Evolutionary conservation across 1,140 invertebrate genomes (phyloP), one percentile per base, ranked within the genome.

Genomic region (Dendroctonus ponderosae): DNA sequence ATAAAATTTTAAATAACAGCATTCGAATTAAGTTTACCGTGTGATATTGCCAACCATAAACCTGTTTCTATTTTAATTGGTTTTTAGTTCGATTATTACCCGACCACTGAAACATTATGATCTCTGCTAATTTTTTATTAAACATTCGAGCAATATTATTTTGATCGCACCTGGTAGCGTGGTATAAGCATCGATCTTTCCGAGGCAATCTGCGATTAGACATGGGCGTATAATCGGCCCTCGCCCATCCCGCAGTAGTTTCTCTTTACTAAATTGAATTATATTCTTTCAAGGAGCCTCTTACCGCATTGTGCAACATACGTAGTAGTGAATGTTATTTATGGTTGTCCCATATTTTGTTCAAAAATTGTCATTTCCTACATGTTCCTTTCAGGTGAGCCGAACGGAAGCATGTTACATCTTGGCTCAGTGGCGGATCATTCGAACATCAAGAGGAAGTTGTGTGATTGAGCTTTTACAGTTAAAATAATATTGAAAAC

Each of bases 161-260:
- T 8, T 51, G 50, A 51, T 54, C 39, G 39, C 15, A 12, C 52
- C 52, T 40, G 52, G 52, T 54, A 54, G 52, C 11, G 0, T 38
- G 8, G 38, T 38, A 7, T 9, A 54, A 59, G 38, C 57, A 59
- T 59, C 43, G 42, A 59, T 59, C 57, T 48, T 59, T 59, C 57
- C 57, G 41, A 9, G 57, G 43, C 14, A 48, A 46, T 48, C 57
- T 59, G 57, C 42, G 57, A 59, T 59, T 59, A 59, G 57, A 37
- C 57, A 59, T 59, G 57, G 57, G 57, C 57, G 57, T 59, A 59
- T 59, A 59, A 59, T 59, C 44, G 38, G 57, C 57, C 57, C 57
- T 59, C 57, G 57, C 57, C 57, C 57, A 59, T 59, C 44, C 43
- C 44, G 44, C 9, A 42, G 46, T 54, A 54, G 52, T 59, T 59